A percentile compares a stretch with the other conserved stretches of the same genome.
These are phyloP conservation scores for Characodon lateralis DNA, from an alignment of 2,797 vertebrate species.

Conservation along the genomic window DNA sequence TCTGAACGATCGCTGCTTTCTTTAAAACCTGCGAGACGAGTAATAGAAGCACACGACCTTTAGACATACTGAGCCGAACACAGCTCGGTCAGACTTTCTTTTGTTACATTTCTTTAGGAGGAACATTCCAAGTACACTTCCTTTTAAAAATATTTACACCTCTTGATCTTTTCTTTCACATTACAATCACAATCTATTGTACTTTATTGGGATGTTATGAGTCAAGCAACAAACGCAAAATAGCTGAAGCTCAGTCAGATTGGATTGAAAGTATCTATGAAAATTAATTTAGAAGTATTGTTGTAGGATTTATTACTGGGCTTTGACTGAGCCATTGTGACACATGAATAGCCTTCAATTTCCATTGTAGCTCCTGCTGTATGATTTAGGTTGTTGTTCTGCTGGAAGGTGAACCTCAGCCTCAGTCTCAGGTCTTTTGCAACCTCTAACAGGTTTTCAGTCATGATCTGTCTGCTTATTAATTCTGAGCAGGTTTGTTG, in stretches of 20 bases:
- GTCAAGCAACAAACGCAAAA: background rate
- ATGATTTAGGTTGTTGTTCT: background rate
- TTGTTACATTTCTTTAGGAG: background rate
- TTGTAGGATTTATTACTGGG: background rate
- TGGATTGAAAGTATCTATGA: background rate
- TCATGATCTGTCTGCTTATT: background rate
- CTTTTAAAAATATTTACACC: background rate
- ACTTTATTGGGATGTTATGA: background rate
- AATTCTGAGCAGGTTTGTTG: background rate
- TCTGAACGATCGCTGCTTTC: conserved; percentile 92
- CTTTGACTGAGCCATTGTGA: background rate
- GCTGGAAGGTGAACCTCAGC: background rate
- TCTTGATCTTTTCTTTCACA: background rate
- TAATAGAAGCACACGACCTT: background rate
- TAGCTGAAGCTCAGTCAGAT: background rate
- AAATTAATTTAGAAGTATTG: background rate
- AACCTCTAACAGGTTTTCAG: background rate
- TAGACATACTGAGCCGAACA: background rate
- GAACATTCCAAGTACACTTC: no score
- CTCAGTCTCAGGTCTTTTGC: background rate
- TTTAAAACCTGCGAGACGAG: conserved; percentile 83
- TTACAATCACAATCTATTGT: background rate
- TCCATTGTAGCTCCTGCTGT: background rate
- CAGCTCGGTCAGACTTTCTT: background rate
- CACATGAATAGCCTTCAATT: background rate